Evolutionary conservation across 2,113 vertebrate species (phyloP), one percentile per base, ranked within the genome.

Genomic region (human): DNA sequence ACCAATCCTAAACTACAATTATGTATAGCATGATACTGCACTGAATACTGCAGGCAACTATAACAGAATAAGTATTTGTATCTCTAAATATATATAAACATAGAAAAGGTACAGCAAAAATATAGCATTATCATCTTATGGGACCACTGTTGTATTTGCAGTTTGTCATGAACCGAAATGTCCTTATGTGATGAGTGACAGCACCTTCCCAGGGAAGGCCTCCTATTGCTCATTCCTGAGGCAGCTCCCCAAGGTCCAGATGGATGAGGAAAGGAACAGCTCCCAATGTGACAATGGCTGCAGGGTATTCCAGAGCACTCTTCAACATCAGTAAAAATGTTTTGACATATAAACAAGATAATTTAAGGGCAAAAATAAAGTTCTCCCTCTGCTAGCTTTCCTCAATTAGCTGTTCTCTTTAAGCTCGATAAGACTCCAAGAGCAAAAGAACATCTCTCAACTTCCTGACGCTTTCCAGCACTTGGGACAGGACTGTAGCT

Each of bases 291-390:
- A 22, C 1, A 22, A 82, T 35, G 50, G 22, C 38, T 35, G n/a
- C 3, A 48, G 66, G 25, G 25, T 52, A 61, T 14, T 43, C 64
- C 55, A 38, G 7, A 38, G 14, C 8, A 18, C 1, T 2, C 38
- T 72, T 45, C 30, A 52, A 50, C 12, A 20, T 50, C 79, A 70
- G 43, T 43, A 12, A 61, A 96, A 61, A 89, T n/a, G 48, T 40
- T 66, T 70, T 79, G 43, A 73, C 30, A 23, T 9, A 38, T 38
- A 93, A 89, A 61, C 23, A 79, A 73, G 30, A 76, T 78, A 22
- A 76, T 12, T 81, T 40, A 30, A 84, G 8, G 32, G 38, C 30
- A 80, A 90, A 96, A 90, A 38, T 27, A 52, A 95, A 96, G 13
- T 16, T 61, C 55, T 50, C 81, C 30, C 59, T 57, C 13, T 61